Evolutionary conservation across 2,797 vertebrate species (phyloP).

Genomic region (Babyrousa celebensis): DNA sequence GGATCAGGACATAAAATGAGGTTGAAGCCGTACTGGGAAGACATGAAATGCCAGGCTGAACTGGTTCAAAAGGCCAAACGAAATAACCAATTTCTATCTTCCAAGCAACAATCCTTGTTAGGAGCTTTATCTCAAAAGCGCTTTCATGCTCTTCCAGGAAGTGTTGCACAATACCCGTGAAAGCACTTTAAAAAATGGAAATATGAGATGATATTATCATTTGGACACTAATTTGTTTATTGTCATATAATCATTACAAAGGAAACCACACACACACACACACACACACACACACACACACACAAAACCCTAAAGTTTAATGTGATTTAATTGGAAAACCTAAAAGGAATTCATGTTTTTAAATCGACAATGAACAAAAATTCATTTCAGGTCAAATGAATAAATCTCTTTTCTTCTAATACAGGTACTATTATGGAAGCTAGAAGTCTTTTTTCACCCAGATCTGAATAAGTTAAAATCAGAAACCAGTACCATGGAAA

Average conservation of each 20-base stretch:
- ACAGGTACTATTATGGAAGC: not conserved
- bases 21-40: not conserved
- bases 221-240: not conserved
- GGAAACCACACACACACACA: not conserved
- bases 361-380: conserved; percentile 64
- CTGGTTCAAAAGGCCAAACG: conserved; percentile 3
- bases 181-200: conserved; percentile 25
- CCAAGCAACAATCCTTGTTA: not conserved
- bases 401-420: conserved; percentile 15
- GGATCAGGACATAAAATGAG: conserved; percentile 7
- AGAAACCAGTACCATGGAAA: not conserved
- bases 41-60: not conserved
- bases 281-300: too few species aligned
- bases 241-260: not conserved
- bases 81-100: not conserved
- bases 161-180: not conserved
- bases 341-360: conserved; percentile 58
- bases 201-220: not conserved
- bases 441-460: not conserved
- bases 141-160: not conserved
- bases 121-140: not conserved
- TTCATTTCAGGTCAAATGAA: conserved; percentile 41
- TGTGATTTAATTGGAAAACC: conserved; percentile 11
- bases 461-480: conserved; percentile 45
- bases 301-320: not conserved